phyloP scores from a whole-genome alignment of 2,113 vertebrate species.

The Ondatra zibethicus region DNA sequence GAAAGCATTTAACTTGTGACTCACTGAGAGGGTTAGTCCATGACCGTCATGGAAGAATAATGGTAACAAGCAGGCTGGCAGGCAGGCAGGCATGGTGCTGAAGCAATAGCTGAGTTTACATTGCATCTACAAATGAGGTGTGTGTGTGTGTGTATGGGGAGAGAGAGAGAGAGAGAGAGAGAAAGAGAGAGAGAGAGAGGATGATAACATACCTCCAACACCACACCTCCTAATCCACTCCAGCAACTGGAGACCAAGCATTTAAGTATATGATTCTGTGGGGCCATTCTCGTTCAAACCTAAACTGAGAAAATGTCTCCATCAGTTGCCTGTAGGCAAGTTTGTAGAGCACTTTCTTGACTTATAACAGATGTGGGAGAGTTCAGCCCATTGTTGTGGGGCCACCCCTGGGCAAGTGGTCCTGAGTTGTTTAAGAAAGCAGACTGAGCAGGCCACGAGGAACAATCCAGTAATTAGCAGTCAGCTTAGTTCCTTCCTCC shows the following conservation, averaged over 20 bases:
- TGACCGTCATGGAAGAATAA: background rate
- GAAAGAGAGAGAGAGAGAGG: too few species aligned
- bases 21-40: background rate
- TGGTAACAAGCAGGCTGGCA: background rate
- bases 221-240: background rate
- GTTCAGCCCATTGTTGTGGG: background rate
- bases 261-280: background rate
- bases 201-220: background rate
- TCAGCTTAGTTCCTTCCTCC: background rate
- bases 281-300: background rate
- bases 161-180: background rate
- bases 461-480: background rate
- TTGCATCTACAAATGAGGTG: background rate
- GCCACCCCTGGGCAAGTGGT: background rate
- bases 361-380: background rate
- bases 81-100: background rate
- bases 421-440: background rate
- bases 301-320: background rate
- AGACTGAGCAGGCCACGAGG: background rate
- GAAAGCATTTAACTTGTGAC: background rate
- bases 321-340: background rate
- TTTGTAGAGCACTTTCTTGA: background rate
- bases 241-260: background rate
- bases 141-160: too few species aligned
- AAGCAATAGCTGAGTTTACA: background rate